Evolutionary conservation across 2,113 vertebrate genomes (phyloP).

Genomic region (Microtus richardsoni): DNA sequence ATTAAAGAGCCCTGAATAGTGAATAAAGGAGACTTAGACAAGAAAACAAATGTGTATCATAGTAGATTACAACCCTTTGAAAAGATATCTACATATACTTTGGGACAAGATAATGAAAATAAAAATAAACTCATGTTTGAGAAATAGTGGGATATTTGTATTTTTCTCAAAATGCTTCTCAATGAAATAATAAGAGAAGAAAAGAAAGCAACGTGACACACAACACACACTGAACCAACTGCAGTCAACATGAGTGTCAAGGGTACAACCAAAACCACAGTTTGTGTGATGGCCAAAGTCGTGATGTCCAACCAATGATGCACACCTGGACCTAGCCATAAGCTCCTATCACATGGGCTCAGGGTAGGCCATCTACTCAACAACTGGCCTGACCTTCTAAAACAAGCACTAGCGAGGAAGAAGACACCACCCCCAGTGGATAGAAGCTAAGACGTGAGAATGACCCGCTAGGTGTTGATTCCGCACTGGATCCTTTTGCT

Average conservation of each 20-base stretch:
- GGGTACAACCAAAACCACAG: not conserved
- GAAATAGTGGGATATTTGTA: not conserved
- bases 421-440: not conserved
- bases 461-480: not conserved
- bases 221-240: not conserved
- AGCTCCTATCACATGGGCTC: not conserved
- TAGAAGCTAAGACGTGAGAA: not conserved
- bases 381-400: not conserved
- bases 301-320: not conserved
- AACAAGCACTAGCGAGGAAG: not conserved
- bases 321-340: not conserved
- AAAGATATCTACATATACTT: not conserved
- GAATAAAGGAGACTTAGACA: not conserved
- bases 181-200: not conserved
- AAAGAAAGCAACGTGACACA: not conserved
- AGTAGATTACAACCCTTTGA: not conserved
- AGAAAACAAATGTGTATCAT: not conserved
- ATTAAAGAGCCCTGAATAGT: not conserved
- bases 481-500: not conserved
- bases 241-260: not conserved
- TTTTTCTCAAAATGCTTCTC: constrained; percentile 54
- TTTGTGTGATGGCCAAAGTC: not conserved
- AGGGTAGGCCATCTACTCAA: not conserved
- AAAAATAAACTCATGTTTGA: constrained; percentile 33
- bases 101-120: not conserved